These are phyloP conservation scores for Xiphophorus hellerii DNA, from an alignment of 2,113 vertebrate species.

Conservation along the genomic window DNA sequence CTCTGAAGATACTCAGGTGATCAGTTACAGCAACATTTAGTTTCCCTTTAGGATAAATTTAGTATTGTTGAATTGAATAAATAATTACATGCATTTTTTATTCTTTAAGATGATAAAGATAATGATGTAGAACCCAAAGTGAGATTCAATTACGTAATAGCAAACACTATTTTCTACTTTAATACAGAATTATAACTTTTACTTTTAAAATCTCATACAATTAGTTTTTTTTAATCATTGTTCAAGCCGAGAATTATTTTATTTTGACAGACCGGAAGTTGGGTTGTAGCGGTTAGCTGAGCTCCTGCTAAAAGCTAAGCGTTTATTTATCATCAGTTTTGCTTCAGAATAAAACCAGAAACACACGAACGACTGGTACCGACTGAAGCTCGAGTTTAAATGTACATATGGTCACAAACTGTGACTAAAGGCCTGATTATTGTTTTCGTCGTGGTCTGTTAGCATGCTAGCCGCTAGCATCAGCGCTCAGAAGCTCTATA, in stretches of 20 bases:
- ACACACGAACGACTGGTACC: background rate
- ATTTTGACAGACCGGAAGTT: background rate
- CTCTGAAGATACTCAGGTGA: no score
- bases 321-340: background rate
- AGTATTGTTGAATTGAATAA: no score
- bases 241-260: background rate
- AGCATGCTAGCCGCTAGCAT: constrained; percentile 7
- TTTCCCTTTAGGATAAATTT: no score
- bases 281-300: background rate
- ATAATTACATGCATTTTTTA: no score
- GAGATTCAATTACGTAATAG: background rate
- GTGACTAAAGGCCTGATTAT: background rate
- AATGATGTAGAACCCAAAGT: background rate
- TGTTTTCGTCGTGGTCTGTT: background rate
- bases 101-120: no score
- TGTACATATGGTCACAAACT: background rate
- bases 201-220: no score
- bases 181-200: background rate
- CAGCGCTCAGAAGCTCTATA: background rate
- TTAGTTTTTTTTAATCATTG: background rate
- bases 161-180: background rate
- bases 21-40: no score
- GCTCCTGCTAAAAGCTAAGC: background rate
- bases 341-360: background rate
- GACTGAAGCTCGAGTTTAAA: background rate